Evolutionary conservation across 2,113 vertebrate species (phyloP).

Genomic region (Mirza zaza): DNA sequence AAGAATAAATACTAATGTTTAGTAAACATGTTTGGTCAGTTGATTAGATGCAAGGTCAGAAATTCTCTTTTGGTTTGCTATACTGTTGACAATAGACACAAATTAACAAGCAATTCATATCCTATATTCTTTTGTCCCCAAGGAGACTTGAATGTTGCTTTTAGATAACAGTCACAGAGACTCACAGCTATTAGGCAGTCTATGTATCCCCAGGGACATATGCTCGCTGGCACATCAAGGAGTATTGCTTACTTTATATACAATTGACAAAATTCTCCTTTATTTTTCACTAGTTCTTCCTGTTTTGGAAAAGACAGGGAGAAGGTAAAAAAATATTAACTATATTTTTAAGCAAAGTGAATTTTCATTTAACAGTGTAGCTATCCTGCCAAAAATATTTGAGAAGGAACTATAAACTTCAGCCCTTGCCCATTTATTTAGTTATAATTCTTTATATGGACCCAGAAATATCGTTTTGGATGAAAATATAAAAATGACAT

Average conservation of each 20-base stretch:
- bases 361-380: neutral
- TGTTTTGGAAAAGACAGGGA: neutral
- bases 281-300: constrained; percentile 14
- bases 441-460: neutral
- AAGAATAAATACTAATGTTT: neutral
- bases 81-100: constrained; percentile 22
- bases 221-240: constrained; percentile 45
- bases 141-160: constrained; percentile 50
- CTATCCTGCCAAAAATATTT: neutral
- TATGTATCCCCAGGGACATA: neutral
- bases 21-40: neutral
- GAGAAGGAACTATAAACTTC: neutral
- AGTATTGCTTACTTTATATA: constrained; percentile 57
- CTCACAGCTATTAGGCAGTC: constrained; percentile 42
- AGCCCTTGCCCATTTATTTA: neutral
- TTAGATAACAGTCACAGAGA: constrained; percentile 53
- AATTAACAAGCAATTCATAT: constrained; percentile 47
- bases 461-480: neutral
- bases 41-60: neutral
- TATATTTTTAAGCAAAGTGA: neutral
- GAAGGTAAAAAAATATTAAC: neutral
- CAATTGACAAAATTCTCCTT: neutral
- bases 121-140: neutral
- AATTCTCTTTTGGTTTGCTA: constrained; percentile 23
- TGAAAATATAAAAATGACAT: constrained; percentile 1